Conservation (phyloP, 2,888 invertebrate species). For the Diarsia dahlii region DNA sequence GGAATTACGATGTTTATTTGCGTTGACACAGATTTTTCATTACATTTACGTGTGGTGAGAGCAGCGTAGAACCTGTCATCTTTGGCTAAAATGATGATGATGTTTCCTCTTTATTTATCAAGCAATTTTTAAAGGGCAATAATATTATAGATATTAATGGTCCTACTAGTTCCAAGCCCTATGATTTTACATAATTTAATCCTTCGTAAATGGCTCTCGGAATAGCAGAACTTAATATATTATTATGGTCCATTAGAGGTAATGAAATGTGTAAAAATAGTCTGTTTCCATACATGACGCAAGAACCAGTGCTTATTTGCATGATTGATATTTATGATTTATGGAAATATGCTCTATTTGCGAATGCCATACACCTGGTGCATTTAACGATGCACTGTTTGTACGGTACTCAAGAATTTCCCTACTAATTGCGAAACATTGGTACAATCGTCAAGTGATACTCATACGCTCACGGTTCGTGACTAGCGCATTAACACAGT, state of each 20-base stretch:
- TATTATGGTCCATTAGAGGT: not conserved
- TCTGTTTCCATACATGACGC: not conserved
- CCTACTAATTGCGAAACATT: slow-evolving; percentile 46
- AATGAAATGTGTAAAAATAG: not conserved
- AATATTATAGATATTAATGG: not conserved
- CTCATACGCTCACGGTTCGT: slow-evolving; percentile 69
- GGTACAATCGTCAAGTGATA: slow-evolving; percentile 53
- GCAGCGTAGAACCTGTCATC: not conserved
- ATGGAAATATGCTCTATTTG: not conserved
- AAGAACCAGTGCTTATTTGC: not conserved
- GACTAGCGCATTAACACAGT: slow-evolving; percentile 74
- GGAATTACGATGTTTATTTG: not conserved
- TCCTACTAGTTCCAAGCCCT: not conserved
- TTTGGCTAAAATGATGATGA: not conserved
- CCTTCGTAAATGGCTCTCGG: not conserved
- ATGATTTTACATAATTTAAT: not conserved
- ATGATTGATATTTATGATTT: not conserved
- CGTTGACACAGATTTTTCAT: slow-evolving; percentile 3
- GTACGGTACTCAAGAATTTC: slow-evolving; percentile 6
- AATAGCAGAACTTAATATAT: not conserved
- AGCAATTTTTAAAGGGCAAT: no score
- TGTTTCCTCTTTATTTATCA: not conserved
- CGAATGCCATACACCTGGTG: not conserved
- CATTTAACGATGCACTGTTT: slow-evolving; percentile 29
- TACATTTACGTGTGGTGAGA: not conserved